Base-by-base conservation (phyloP, 2,888 invertebrate genomes). In the Sphecodes monilicornis region DNA sequence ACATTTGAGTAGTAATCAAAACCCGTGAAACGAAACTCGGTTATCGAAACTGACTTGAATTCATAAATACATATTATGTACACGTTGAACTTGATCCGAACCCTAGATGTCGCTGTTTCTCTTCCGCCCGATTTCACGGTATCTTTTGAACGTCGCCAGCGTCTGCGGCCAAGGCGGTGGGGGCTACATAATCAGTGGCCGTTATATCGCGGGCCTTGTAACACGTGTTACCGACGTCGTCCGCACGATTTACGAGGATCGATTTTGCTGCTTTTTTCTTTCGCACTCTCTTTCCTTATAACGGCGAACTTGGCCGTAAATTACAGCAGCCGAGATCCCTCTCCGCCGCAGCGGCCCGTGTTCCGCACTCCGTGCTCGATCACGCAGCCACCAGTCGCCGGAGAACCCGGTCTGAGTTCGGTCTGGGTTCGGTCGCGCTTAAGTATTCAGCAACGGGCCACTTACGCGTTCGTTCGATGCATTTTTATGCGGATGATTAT, bases 391-490 rank as follows among this genome's bases (percentile, higher is more conserved):
- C 39, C 71, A 50, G 8, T 8, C 69, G 22, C 36, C n/a, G n/a
- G 22, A 70, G 68, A 78, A 79, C 76, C 60, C 29, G 60, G 60
- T 60, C 18, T 29, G 60, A 2, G 36, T 36, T 36, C 36, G 36
- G 36, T 36, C 3, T 5, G 5, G 36, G 85, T 66, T 79, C 85
- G 69, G 73, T 83, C 80, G 76, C 85, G 82, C 82, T 88, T 80
- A 89, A 88, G 87, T 89, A 89, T 89, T 89, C 89, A 80, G 84
- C 89, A 77, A 86, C 89, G 86, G 76, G 74, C 89, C 89, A 89
- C 89, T 89, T 89, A 89, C 86, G 89, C 81, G 84, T 76, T 86
- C 89, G 86, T 75, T 88, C 89, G 89, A 89, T 89, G 89, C 89
- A 88, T 89, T 89, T 89, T 89, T 89, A 89, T 89, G 88, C 83